Conservation (phyloP, 2,888 invertebrate species). For the Philaethria dido region DNA sequence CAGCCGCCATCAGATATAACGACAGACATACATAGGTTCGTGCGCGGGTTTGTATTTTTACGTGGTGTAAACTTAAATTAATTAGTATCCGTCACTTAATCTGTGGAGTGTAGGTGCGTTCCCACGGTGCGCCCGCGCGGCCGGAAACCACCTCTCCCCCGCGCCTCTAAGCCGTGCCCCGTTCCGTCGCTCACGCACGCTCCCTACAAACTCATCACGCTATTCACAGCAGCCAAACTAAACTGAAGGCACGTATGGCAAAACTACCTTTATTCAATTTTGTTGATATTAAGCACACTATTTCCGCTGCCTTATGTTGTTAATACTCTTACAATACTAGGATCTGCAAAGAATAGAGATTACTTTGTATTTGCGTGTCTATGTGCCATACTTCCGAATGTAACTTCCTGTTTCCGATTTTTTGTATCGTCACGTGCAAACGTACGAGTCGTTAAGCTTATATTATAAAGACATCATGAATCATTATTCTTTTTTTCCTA, state of each 20-base stretch:
- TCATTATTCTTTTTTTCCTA: conserved; percentile 6
- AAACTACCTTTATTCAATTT: conserved; percentile 57
- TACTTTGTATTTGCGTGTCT: conserved; percentile 47
- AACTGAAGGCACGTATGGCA: conserved; percentile 65
- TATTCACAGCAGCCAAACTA: conserved; percentile 67
- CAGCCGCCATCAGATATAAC: conserved; percentile 19
- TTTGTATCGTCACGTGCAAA: conserved; percentile 26
- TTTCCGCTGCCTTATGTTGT: conserved; percentile 60
- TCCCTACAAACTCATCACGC: conserved; percentile 56
- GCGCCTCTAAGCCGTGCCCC: conserved; percentile 71
- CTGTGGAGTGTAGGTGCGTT: conserved; percentile 77
- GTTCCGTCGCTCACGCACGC: conserved; percentile 74
- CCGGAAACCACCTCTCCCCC: conserved; percentile 69
- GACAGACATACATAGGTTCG: conserved; percentile 36
- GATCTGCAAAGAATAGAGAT: conserved; percentile 59
- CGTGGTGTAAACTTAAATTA: conserved; percentile 72
- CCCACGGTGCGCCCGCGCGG: conserved; percentile 79
- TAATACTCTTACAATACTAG: conserved; percentile 33
- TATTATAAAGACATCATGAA: background rate
- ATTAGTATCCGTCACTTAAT: conserved; percentile 79
- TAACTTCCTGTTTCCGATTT: conserved; percentile 36
- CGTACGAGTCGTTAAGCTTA: background rate
- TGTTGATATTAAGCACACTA: conserved; percentile 63
- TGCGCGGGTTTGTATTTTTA: conserved; percentile 66
- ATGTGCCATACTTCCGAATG: conserved; percentile 28